Base-by-base conservation (phyloP, 2,797 vertebrate genomes). In the Cyclura pinguis region DNA sequence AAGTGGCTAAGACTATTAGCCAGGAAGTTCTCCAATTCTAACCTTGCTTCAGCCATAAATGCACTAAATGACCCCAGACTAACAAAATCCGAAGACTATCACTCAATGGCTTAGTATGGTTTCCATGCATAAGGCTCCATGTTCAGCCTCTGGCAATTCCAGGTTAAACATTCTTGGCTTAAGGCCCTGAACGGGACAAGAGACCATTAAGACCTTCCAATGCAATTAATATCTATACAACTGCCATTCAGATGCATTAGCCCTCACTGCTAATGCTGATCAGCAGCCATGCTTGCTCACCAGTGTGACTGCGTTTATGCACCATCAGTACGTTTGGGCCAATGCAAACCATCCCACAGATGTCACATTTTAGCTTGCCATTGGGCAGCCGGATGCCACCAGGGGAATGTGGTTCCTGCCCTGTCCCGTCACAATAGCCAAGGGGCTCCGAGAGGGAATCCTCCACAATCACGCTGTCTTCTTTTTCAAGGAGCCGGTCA, bases 301-400 rank as follows among this genome's bases (percentile, higher is more conserved):
- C 98, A 4, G 99, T 99, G 97, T 99, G 99, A 97, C 98, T 99
- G 92, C 98, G 98, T 91, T 99, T 99, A 97, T 99, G 99, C 93
- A 99, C 99, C 98, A 99, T 99, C 80, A 99, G 98, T 91, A 99
- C 99, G 32, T 99, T 99, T 94, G 98, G 99, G 86, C 99, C 98
- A 7, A 99, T 99, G 96, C 99, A 99, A 95, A 98, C 98, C 98
- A 99, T 99, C 59, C 99, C 99, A 2, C 99, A 99, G 94, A 99
- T 97, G 80, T 99, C 98, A 83, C 99, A 99, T 93, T 99, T 98
- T 87, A 99, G 98, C 93, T 99, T 99, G 94, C 99, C 98, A 0
- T 98, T 99, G 94, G 99, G 98, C 80, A 99, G 96, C 10, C 98
- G 98, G 91, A 99, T 98, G 80, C 98, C 98, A 13, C 98, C 98